These are phyloP conservation scores for Orthosia gothica DNA, from an alignment of 2,888 invertebrate species.

Conservation along the genomic window DNA sequence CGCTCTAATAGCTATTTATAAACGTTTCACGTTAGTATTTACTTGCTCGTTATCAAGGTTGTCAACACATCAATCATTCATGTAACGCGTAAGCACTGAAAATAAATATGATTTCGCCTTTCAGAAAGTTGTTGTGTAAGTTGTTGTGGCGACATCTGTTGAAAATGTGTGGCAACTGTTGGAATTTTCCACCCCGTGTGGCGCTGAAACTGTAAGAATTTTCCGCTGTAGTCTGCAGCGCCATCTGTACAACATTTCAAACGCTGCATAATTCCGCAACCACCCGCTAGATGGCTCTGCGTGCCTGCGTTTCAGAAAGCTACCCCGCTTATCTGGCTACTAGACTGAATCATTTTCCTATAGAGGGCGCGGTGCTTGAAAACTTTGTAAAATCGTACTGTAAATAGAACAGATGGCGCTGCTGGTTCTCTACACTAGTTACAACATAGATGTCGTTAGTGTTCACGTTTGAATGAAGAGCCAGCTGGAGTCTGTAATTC, in stretches of 20 bases:
- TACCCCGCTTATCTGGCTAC: neutral
- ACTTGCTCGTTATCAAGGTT: conserved; percentile 56
- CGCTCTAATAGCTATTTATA: conserved; percentile 44
- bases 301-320: neutral
- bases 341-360: neutral
- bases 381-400: neutral
- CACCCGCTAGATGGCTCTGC: conserved; percentile 60
- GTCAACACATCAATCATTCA: conserved; percentile 57
- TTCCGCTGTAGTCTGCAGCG: conserved; percentile 8
- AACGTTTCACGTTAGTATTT: conserved; percentile 54
- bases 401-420: conserved; percentile 34
- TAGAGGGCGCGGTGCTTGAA: conserved; percentile 41
- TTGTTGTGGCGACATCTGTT: conserved; percentile 44
- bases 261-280: conserved; percentile 19
- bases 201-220: conserved; percentile 16
- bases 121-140: neutral
- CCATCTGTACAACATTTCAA: conserved; percentile 36
- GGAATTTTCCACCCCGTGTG: neutral
- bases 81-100: conserved; percentile 19
- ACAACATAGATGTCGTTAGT: conserved; percentile 30
- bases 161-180: conserved; percentile 14
- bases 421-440: neutral
- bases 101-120: conserved; percentile 36
- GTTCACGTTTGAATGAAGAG: neutral
- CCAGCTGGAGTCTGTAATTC: too few relatives aligned